phyloP scores from a whole-genome alignment of 2,113 vertebrate genomes.

The Chaetorhynchus papuensis region DNA sequence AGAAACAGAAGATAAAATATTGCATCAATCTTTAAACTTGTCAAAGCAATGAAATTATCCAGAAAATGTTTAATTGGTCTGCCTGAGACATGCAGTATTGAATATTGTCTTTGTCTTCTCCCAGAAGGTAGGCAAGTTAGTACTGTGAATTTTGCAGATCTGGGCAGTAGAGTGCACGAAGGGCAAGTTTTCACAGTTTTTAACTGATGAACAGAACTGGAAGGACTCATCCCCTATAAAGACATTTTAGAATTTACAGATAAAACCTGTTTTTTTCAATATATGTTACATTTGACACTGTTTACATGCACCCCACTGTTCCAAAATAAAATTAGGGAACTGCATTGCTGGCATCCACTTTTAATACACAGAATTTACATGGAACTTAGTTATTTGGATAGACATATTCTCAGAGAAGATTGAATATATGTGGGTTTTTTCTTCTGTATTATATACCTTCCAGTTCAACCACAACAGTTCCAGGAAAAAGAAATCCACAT shows the following conservation, averaged over 20 bases:
- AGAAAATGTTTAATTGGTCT: neutral
- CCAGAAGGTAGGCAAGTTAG: neutral
- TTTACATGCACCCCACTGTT: neutral
- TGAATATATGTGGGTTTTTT: accelerated
- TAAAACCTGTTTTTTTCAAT: neutral
- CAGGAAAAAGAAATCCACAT: neutral
- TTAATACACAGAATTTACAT: neutral
- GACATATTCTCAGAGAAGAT: neutral
- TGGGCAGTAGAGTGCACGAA: neutral
- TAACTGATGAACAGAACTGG: neutral
- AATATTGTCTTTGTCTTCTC: neutral
- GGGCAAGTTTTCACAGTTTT: neutral
- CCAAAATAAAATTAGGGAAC: neutral
- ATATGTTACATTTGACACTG: neutral
- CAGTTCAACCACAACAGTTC: neutral
- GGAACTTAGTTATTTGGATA: neutral
- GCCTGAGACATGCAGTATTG: neutral
- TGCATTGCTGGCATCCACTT: neutral
- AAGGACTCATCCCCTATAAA: neutral
- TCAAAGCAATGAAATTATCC: constrained; percentile 38
- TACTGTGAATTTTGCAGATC: neutral
- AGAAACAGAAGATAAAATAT: constrained; percentile 17
- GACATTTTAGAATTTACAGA: neutral
- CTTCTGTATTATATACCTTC: neutral
- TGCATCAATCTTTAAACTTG: neutral